Evolutionary conservation across 2,888 invertebrate genomes (phyloP), one percentile per base, ranked within the genome.

Genomic region (Anoncus sp.): DNA sequence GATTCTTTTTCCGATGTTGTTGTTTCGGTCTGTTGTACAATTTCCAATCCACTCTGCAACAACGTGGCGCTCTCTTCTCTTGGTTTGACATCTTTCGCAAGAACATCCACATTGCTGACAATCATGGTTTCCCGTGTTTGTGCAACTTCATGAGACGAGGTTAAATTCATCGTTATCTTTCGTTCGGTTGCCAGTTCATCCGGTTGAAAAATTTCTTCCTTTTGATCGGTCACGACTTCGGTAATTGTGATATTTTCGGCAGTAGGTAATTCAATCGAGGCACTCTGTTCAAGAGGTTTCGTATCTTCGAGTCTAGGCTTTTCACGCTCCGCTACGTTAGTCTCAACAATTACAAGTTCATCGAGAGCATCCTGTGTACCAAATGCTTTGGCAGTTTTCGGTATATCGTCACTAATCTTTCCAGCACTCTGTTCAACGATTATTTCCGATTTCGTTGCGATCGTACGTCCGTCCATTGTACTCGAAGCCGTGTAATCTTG

Each of bases 1-100:
- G 92, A 90, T 90, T 94, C 93, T 81, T 92, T 93, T 85, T 94
- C 94, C 18, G 92, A 92, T 22, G 89, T 75, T 1, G 90, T 90
- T 43, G 92, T 89, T 86, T 93, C 91, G 12, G 88, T 89, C 86
- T 92, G 91, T 72, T 91, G 87, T 1, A 93, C 87, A 78, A 92
- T 89, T 82, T 92, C 91, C 5, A 92, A 85, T 2, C 92, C 87
- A 77, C 91, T 92, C 81, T 92, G 92, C 69, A 90, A 79, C 27
- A 84, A 81, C 24, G 71, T 86, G 2, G 91, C 92, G 16, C 63
- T 83, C 70, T 87, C 88, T 16, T 81, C 74, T 24, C 81, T 81
- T 35, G 87, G 82, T 83, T 91, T 88, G 18, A 87, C 82, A 73
- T 92, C 92, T 53, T 91, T 88, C 24, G 88, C 90, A 27, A 93